A percentile compares a stretch with the other conserved stretches of the same genome.
Conservation (phyloP, 1,140 invertebrate species). For the Charaxes varanes region DNA sequence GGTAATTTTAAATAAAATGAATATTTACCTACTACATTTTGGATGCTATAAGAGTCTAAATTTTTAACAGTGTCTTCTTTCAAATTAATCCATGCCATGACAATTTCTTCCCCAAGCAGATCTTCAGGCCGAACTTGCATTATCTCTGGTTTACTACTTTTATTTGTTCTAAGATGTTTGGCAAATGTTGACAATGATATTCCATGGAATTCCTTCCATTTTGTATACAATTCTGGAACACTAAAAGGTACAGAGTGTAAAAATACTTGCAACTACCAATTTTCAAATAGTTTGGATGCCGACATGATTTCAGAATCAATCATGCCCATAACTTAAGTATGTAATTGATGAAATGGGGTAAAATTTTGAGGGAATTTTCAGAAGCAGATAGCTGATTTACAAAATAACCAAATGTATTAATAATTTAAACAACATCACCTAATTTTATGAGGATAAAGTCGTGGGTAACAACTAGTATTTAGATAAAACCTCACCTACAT, state of each 20-base stretch:
- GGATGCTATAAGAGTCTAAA: constrained; percentile 55
- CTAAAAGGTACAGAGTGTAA: too few relatives aligned
- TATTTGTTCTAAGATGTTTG: constrained; percentile 65
- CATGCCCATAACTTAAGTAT: too few relatives aligned
- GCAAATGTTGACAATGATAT: constrained; percentile 75
- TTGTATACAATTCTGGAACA: constrained; percentile 78
- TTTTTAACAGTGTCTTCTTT: constrained; percentile 70
- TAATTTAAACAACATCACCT: too few relatives aligned
- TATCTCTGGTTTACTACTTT: constrained; percentile 75
- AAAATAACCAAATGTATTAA: too few relatives aligned
- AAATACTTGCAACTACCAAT: too few relatives aligned
- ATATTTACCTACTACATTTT: constrained; percentile 59
- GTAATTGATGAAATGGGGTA: too few relatives aligned
- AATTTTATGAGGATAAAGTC: too few relatives aligned
- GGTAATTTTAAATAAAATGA: too few relatives aligned
- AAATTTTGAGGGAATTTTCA: too few relatives aligned
- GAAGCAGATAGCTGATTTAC: too few relatives aligned
- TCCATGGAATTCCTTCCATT: constrained; percentile 76
- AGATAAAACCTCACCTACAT: constrained; percentile 75
- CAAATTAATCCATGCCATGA: constrained; percentile 76
- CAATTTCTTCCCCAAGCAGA: constrained; percentile 72
- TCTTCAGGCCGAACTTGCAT: constrained; percentile 61
- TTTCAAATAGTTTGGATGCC: constrained; percentile 6
- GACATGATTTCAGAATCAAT: too few relatives aligned
- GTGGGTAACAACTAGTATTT: too few relatives aligned